Evolutionary conservation across 2,888 invertebrate genomes (phyloP).

Genomic region (Ametastegia equiseti): DNA sequence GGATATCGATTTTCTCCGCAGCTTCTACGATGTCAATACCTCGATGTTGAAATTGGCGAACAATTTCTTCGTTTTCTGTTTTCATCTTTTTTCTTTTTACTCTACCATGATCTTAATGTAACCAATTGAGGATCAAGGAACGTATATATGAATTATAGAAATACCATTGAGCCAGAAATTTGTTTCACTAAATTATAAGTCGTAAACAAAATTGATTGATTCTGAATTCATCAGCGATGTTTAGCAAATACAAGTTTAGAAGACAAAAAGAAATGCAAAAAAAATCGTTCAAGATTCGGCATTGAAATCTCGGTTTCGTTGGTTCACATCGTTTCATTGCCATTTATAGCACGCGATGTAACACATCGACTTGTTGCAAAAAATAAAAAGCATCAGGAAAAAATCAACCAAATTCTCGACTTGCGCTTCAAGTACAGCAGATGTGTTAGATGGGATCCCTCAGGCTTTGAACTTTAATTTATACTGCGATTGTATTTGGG

Average conservation of each 20-base stretch:
- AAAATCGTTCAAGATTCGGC: too few species aligned
- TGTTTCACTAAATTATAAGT: neutral
- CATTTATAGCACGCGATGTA: too few species aligned
- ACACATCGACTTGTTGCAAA: too few species aligned
- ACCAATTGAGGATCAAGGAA: neutral
- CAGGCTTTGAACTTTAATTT: neutral
- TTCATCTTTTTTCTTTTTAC: neutral
- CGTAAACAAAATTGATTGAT: too few species aligned
- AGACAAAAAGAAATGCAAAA: too few species aligned
- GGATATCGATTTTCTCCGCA: neutral
- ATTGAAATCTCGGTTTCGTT: too few species aligned
- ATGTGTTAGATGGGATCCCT: neutral
- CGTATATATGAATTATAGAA: neutral
- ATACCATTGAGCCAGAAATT: neutral
- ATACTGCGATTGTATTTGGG: neutral
- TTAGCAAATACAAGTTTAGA: too few species aligned
- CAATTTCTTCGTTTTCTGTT: too few species aligned
- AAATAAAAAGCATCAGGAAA: neutral
- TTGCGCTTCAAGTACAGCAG: too few species aligned
- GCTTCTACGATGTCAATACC: neutral
- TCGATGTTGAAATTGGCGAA: neutral
- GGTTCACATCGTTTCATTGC: too few species aligned
- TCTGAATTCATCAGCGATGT: too few species aligned
- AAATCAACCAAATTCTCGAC: neutral
- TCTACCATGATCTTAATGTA: neutral